phyloP scores from a whole-genome alignment of 2,797 vertebrate genomes.

The Poeciliopsis turneri region DNA sequence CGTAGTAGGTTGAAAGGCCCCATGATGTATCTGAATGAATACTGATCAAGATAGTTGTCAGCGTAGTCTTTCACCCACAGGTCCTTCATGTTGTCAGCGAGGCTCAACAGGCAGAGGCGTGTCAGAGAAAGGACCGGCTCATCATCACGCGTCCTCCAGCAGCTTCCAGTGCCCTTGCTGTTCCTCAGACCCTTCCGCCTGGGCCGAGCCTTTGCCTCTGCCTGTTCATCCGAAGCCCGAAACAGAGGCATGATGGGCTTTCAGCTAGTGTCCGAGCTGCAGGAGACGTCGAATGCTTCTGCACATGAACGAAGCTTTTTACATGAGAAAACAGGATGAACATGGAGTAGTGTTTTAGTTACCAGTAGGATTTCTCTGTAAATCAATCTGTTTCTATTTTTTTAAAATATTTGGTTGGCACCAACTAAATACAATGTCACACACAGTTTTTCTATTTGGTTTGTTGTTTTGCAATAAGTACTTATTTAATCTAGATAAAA shows the following conservation, averaged over 20 bases:
- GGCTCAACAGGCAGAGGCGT: constrained; percentile 79
- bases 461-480: neutral
- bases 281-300: neutral
- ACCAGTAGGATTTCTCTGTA: neutral
- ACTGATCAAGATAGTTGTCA: constrained; percentile 85
- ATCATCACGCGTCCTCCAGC: constrained; percentile 34
- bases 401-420: neutral
- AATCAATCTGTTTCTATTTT: neutral
- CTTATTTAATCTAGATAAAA: neutral
- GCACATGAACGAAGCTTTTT: neutral
- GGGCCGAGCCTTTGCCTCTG: constrained; percentile 5
- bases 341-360: neutral
- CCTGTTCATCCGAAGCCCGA: constrained; percentile 18
- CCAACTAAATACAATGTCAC: neutral
- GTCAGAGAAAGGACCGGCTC: constrained; percentile 54
- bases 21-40: constrained; percentile 84
- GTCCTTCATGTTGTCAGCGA: constrained; percentile 85
- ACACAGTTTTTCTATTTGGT: neutral
- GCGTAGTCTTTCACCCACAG: constrained; percentile 87
- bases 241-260: constrained; percentile 72
- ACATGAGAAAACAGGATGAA: neutral
- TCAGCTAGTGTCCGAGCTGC: constrained; percentile 6
- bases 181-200: constrained; percentile 12
- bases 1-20: constrained; percentile 87
- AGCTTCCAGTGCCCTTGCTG: neutral